Base-by-base conservation (phyloP, 2,113 vertebrate genomes). In the Gavia stellata region DNA sequence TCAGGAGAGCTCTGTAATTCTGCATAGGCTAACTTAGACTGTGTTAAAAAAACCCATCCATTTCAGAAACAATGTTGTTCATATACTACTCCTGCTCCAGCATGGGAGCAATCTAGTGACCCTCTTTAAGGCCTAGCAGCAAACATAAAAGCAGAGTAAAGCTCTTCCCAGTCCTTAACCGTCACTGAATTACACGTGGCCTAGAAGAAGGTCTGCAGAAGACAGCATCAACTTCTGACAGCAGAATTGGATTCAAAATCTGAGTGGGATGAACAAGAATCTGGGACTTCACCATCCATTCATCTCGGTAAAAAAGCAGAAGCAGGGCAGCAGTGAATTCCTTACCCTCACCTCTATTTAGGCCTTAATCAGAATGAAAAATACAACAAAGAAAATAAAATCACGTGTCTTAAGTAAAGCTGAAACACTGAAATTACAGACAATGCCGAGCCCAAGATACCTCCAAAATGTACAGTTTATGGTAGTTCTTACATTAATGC, bases 31-130 rank as follows among this genome's bases (percentile, higher is more conserved):
- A 38, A 4, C 15, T 49, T 18, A 38, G 52, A 19, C 12, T 50
- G 40, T 11, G 31, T 11, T 14, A 14, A 61, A 55, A 71, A 11
- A 33, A 29, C 0, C 0, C 1, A 0, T 15, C 12, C 9, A 10
- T 28, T 93, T 82, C 68, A 81, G 65, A 78, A 81, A 78, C 1
- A 14, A 10, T 49, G 16, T 14, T 14, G 14, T 78, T 81, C 73
- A 33, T 11, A 38, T 33, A 5, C 5, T 62, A 28, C 11, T 62
- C 45, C 50, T 17, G 4, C 14, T 80, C 20, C 0, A 13, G 44
- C 7, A 9, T 6, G 66, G 26, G 52, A 45, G 25, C 34, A 56
- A 34, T 31, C 21, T 12, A 47, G 29, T 25, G 79, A 65, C 8
- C 2, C 11, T 55, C 47, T 58, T 23, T 9, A n/a, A 56, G 8